Base-by-base conservation (phyloP, 2,888 invertebrate genomes). In the Patella caerulea region DNA sequence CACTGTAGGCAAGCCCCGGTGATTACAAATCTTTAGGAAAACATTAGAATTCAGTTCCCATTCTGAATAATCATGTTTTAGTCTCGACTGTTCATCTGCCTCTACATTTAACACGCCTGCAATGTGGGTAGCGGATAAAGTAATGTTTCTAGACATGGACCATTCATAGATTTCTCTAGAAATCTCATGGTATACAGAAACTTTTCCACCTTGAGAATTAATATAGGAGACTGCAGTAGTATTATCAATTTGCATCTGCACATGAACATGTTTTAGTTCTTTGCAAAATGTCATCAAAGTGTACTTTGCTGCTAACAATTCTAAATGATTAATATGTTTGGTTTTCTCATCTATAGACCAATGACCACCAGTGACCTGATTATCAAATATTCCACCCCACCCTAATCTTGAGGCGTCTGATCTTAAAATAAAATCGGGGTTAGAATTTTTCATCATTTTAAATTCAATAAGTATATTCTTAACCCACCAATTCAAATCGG, bases 171-270 rank as follows among this genome's bases (percentile, higher is more conserved):
- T 52, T n/a, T 14, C n/a, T 45, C 15, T 15, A 24, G 78, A 71
- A n/a, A 78, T 14, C 12, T 65, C 53, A 72, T 75, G 71, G 45
- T 71, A 78, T 4, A n/a, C 55, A 15, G 76, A 78, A 15, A 69
- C 59, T 12, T n/a, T 65, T 17, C 75, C 75, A 72, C 78, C 78
- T 72, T 75, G 55, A 12, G 72, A 56, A 34, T 75, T 75, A 45
- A 78, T 76, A 59, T 72, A 78, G 11, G 74, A 71, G 17, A 78
- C 72, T 24, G 78, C 75, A 15, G 72, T 78, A 9, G 73, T 72
- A 55, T 72, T 75, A 19, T 72, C 72, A 2, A 71, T 17, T 75
- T 65, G 24, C 2, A 78, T 19, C 34, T 59, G 34, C 9, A 78
- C 73, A 52, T 75, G 72, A 53, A 45, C 75, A 15, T 72, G 45